A percentile compares a stretch with the other conserved stretches of the same genome.
Conservation (phyloP, 2,888 invertebrate genomes). For the Altica lythri region DNA sequence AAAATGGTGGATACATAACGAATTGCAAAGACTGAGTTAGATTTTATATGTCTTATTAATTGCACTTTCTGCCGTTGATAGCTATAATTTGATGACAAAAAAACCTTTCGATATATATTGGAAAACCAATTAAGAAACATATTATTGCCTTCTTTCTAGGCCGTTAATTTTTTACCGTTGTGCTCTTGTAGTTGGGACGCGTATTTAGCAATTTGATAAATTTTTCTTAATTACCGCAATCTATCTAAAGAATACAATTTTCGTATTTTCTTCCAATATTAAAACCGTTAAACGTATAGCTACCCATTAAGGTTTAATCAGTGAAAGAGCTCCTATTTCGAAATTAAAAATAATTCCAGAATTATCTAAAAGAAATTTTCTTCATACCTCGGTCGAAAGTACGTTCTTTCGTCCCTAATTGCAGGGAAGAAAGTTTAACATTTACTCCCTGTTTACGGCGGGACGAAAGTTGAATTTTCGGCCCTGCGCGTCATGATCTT, state of each 20-base stretch:
- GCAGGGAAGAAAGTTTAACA: too few species aligned
- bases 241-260: slow-evolving; percentile 34
- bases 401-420: too few species aligned
- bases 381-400: too few species aligned
- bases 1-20: slow-evolving; percentile 2
- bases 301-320: too few species aligned
- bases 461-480: too few species aligned
- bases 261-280: too few species aligned
- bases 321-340: too few species aligned
- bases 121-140: slow-evolving; percentile 35
- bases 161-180: slow-evolving; percentile 47
- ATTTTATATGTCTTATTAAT: slow-evolving; percentile 34
- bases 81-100: slow-evolving; percentile 31
- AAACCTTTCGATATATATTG: slow-evolving; percentile 30
- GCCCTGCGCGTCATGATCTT: too few species aligned
- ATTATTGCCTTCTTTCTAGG: slow-evolving; percentile 44
- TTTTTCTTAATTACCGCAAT: slow-evolving; percentile 39
- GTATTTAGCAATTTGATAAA: slow-evolving; percentile 42
- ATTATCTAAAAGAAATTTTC: too few species aligned
- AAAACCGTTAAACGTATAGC: too few species aligned
- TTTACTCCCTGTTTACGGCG: too few species aligned
- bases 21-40: slow-evolving; percentile 27
- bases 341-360: too few species aligned
- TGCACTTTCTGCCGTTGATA: slow-evolving; percentile 33
- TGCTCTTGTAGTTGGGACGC: slow-evolving; percentile 22